These are phyloP conservation scores for Pseudolaguvia tuberculata DNA, from an alignment of 2,113 vertebrate species.

Conservation along the genomic window DNA sequence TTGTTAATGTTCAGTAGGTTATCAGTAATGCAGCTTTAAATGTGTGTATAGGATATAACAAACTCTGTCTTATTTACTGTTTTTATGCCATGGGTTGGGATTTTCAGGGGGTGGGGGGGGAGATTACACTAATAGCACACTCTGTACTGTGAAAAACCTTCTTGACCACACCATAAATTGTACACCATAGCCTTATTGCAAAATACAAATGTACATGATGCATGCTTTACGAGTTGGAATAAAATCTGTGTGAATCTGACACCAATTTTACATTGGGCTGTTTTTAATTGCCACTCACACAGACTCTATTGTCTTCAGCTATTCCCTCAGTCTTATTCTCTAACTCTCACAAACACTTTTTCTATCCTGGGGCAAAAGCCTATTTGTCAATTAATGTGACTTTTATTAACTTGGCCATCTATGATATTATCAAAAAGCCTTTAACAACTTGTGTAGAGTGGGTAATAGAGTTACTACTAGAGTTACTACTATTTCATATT, in stretches of 20 bases:
- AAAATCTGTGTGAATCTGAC: constrained; percentile 32
- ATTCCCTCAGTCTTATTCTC: neutral
- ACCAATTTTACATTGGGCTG: constrained; percentile 22
- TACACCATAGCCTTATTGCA: constrained; percentile 1
- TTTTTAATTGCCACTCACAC: constrained; percentile 49
- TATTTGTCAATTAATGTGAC: constrained; percentile 52
- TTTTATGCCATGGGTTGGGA: neutral
- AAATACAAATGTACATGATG: neutral
- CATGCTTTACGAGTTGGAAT: constrained; percentile 17
- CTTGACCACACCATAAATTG: neutral
- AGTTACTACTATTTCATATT: no score
- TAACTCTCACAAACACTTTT: constrained; percentile 10
- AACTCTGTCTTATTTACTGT: constrained; percentile 18
- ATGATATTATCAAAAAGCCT: constrained; percentile 47
- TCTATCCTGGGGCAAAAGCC: constrained; percentile 28
- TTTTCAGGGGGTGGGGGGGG: neutral
- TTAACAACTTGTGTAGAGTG: constrained; percentile 45
- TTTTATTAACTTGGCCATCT: constrained; percentile 53
- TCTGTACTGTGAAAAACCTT: neutral
- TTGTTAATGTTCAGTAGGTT: no score
- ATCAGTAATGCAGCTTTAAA: no score
- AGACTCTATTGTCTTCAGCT: neutral
- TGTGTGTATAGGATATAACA: neutral
- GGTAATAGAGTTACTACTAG: no score
- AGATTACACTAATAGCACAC: neutral